Evolutionary conservation across 2,113 vertebrate genomes (phyloP).

Genomic region (Hippolais icterina): DNA sequence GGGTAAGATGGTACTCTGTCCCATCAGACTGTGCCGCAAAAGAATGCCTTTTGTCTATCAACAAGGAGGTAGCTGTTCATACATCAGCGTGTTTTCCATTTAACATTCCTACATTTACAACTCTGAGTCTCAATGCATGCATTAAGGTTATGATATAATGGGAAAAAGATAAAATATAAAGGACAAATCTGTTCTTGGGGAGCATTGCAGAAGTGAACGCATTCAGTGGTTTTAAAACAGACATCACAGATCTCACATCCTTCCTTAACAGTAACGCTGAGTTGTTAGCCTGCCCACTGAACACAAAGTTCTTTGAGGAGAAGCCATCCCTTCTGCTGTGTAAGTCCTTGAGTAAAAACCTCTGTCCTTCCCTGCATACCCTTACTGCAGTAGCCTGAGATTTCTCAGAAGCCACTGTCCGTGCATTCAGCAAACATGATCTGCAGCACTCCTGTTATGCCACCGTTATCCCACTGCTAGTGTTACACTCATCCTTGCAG

Average conservation of each 20-base stretch:
- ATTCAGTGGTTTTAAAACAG: not conserved
- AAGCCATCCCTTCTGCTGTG: not conserved
- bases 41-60: not conserved
- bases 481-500: fast-evolving
- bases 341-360: not conserved
- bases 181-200: not conserved
- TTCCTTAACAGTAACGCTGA: not conserved
- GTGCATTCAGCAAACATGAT: fast-evolving
- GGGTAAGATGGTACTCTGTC: not conserved
- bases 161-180: not conserved
- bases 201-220: not conserved
- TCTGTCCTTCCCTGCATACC: not conserved
- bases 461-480: not conserved
- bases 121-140: not conserved
- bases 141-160: not conserved
- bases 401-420: not conserved
- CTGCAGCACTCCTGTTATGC: not conserved
- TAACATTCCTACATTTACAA: not conserved
- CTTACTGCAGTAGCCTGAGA: not conserved
- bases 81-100: not conserved
- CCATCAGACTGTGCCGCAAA: not conserved
- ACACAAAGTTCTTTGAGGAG: not conserved
- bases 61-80: not conserved
- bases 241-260: not conserved
- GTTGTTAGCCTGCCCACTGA: not conserved